phyloP scores from a whole-genome alignment of 2,888 invertebrate genomes.

The Actias luna region DNA sequence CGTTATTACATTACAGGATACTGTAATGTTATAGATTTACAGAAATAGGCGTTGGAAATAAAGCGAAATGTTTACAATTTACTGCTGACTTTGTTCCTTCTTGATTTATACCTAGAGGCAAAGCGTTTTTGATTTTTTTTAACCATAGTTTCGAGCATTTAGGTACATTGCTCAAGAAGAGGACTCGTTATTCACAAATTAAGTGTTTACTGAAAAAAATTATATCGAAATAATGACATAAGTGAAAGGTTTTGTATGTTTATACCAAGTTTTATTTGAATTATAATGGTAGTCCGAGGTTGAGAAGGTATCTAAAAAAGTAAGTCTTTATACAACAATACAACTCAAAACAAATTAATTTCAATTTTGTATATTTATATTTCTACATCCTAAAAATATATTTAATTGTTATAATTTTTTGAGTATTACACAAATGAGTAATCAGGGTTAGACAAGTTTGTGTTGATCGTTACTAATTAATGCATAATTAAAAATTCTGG shows the following conservation, averaged over 20 bases:
- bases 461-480: conserved; percentile 79
- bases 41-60: not conserved
- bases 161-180: too few relatives aligned
- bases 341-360: too few relatives aligned
- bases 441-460: conserved; percentile 69
- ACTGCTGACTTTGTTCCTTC: too few relatives aligned
- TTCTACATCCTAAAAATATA: not conserved
- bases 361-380: not conserved
- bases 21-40: not conserved
- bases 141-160: too few relatives aligned
- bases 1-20: conserved; percentile 1
- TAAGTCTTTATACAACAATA: too few relatives aligned
- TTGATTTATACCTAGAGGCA: too few relatives aligned
- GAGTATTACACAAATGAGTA: conserved; percentile 22
- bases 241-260: not conserved
- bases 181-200: too few relatives aligned
- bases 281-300: not conserved
- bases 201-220: too few relatives aligned
- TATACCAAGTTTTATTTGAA: not conserved
- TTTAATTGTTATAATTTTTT: not conserved
- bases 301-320: too few relatives aligned
- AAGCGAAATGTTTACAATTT: not conserved
- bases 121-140: too few relatives aligned
- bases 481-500: conserved; percentile 82
- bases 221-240: too few relatives aligned